phyloP scores from a whole-genome alignment of 1,140 invertebrate genomes.

The Paramacrobiotus metropolitanus region DNA sequence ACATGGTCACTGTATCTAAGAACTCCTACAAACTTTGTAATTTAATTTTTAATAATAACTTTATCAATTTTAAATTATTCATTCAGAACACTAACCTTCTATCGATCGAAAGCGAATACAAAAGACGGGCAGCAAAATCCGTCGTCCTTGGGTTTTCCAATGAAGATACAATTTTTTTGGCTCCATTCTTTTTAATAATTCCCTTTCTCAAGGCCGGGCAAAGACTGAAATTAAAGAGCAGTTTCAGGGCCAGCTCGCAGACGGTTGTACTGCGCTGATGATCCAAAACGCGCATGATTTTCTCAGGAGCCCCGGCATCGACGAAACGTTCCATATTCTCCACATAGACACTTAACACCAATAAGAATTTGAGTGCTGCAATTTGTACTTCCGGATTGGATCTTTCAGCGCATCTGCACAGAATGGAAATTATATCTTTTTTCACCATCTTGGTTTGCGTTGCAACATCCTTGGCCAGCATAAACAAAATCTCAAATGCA shows the following conservation, averaged over 20 bases:
- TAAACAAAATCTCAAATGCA: neutral
- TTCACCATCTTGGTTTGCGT: neutral
- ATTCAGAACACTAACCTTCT: neutral
- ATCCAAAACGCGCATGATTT: neutral
- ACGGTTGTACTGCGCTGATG: neutral
- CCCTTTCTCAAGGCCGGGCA: neutral
- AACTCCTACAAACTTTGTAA: no score
- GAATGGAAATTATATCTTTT: neutral
- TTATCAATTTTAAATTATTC: neutral
- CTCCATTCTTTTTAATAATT: neutral
- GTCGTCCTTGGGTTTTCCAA: neutral
- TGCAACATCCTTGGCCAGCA: neutral
- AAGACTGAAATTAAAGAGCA: neutral
- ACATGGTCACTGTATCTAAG: no score
- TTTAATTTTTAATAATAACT: no score
- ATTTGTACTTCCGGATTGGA: constrained; percentile 1
- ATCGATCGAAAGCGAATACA: neutral
- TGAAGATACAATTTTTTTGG: neutral
- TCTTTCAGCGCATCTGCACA: neutral
- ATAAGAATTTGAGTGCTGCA: neutral
- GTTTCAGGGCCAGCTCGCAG: neutral
- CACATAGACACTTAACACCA: neutral
- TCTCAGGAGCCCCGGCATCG: neutral
- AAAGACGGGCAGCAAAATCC: neutral
- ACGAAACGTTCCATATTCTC: neutral